Evolutionary conservation across 2,797 vertebrate genomes (phyloP).

Genomic region (Eulemur mongoz): DNA sequence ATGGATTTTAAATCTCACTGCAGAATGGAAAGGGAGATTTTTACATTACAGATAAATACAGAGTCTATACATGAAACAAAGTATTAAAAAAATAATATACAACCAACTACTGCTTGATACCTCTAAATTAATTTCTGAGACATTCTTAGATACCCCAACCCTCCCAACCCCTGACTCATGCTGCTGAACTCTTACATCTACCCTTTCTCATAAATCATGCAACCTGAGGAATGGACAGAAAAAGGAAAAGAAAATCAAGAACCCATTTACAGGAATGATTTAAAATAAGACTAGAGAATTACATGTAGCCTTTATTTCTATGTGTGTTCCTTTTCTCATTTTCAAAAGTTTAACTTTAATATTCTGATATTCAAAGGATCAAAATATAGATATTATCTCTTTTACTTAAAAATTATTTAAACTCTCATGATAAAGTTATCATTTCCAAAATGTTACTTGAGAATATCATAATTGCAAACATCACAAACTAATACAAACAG

Average conservation of each 20-base stretch:
- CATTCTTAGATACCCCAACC: background rate
- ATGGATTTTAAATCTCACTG: background rate
- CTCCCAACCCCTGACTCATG: accelerated
- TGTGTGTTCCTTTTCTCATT: background rate
- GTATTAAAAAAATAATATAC: background rate
- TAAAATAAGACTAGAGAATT: background rate
- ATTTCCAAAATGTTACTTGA: background rate
- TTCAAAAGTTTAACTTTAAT: background rate
- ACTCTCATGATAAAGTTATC: background rate
- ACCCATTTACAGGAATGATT: background rate
- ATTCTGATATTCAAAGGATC: background rate
- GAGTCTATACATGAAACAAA: background rate
- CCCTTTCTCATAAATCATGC: background rate
- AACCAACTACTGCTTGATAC: background rate
- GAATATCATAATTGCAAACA: background rate
- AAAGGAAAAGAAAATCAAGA: background rate
- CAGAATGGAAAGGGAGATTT: background rate
- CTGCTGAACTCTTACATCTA: background rate
- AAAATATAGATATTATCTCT: background rate
- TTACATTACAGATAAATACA: background rate
- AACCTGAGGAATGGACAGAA: background rate
- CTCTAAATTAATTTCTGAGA: background rate
- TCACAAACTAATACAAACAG: background rate
- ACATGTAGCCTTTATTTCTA: background rate
- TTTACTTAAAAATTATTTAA: background rate